Evolutionary conservation across 2,797 vertebrate genomes (phyloP).

Genomic region (Acanthurus leucopareius): DNA sequence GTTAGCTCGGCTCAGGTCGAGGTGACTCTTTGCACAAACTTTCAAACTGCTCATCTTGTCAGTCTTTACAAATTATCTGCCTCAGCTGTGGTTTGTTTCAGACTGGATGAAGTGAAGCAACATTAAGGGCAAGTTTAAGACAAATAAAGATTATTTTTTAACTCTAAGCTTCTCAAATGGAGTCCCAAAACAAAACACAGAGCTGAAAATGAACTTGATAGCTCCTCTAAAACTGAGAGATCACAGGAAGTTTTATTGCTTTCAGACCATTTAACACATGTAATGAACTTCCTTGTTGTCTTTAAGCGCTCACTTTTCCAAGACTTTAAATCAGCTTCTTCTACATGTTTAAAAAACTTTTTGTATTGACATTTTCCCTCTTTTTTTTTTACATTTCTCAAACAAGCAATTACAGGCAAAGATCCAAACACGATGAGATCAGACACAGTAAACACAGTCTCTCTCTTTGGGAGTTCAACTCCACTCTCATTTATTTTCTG

Average conservation of each 20-base stretch:
- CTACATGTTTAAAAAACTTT: slow-evolving; percentile 13
- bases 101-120: too few species aligned
- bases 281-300: neutral
- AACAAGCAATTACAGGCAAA: slow-evolving; percentile 55
- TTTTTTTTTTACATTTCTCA: neutral
- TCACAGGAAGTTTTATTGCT: neutral
- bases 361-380: neutral
- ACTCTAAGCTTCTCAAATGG: too few species aligned
- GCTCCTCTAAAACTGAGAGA: neutral
- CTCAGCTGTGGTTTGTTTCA: too few species aligned
- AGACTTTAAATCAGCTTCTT: neutral
- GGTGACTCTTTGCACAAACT: neutral
- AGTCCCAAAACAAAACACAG: too few species aligned
- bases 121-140: too few species aligned
- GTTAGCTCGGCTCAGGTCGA: neutral
- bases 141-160: too few species aligned
- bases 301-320: neutral
- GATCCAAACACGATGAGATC: slow-evolving; percentile 53
- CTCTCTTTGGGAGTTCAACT: slow-evolving; percentile 30
- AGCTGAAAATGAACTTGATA: too few species aligned
- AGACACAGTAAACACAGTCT: slow-evolving; percentile 12
- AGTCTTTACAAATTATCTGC: neutral
- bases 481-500: slow-evolving; percentile 39
- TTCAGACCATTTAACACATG: neutral
- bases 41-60: neutral